Evolutionary conservation across 2,113 vertebrate genomes (phyloP), one percentile per base, ranked within the genome.

Genomic region (Stigmatopora argus): DNA sequence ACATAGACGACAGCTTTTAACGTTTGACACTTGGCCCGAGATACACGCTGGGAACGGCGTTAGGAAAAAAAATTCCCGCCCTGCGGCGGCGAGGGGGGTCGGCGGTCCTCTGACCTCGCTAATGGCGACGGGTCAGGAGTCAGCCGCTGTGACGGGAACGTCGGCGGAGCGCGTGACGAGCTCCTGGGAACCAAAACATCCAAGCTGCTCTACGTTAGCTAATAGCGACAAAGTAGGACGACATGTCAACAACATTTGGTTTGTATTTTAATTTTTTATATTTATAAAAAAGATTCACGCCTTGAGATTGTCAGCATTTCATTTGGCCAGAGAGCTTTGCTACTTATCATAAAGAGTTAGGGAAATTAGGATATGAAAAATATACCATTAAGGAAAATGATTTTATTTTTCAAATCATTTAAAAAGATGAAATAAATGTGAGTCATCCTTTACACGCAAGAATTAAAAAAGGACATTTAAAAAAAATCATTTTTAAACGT

Each of bases 81-180:
- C 19, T 19, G 1, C 18, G 15, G 48, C 5, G 48, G 35, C 34
- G 10, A 15, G 38, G 62, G 61, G 74, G 77, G 81, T 75, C 72
- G 69, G 41, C 52, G 74, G 38, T 81, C 67, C 77, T 78, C 73
- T 88, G 86, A 89, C 86, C 89, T 73, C 45, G 7, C 62, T 91
- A 90, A 91, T 90, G 85, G 83, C 44, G 71, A 21, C 45, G 77
- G 89, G 87, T 91, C 88, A 89, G 81, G 80, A 85, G 84, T 83
- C 86, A 87, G 83, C 72, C 57, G 86, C 78, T 84, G 81, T 72
- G 83, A 81, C 79, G 80, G 68, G 74, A 67, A 59, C 26, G 69
- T 81, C 79, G 85, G 79, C 75, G 60, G 68, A 77, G 81, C 78
- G 75, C 76, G 82, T 85, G 81, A 83, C 79, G 77, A 82, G 75